These are phyloP conservation scores for Periparus ater DNA, from an alignment of 2,797 vertebrate species.

Conservation along the genomic window DNA sequence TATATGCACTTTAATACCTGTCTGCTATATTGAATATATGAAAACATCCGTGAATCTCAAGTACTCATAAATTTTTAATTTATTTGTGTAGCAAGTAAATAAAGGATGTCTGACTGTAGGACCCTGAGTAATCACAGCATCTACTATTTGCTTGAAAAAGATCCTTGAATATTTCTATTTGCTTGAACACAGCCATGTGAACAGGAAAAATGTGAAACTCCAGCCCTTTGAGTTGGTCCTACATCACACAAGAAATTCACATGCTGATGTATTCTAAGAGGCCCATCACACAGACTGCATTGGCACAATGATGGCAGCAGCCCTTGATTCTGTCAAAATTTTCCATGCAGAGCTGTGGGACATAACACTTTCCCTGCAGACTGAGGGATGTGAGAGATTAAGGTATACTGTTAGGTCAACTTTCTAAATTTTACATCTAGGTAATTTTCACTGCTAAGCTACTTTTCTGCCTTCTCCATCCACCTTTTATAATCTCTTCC, in stretches of 20 bases:
- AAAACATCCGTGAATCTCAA: not conserved
- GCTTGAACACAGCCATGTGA: not conserved
- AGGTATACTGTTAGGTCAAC: not conserved
- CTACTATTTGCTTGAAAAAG: not conserved
- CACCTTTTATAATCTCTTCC: slow-evolving; percentile 6
- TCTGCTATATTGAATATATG: not conserved
- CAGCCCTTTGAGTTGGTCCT: not conserved
- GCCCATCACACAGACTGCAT: not conserved
- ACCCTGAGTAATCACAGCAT: not conserved
- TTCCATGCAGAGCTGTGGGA: not conserved
- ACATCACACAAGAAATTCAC: not conserved
- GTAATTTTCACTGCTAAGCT: slow-evolving; percentile 32
- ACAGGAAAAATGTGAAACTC: not conserved
- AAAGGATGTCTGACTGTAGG: not conserved
- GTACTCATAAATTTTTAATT: not conserved
- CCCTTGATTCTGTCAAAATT: not conserved
- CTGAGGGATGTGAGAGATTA: not conserved
- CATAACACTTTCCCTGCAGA: not conserved
- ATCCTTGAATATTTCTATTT: not conserved
- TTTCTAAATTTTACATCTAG: not conserved
- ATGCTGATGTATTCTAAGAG: not conserved
- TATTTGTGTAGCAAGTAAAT: not conserved
- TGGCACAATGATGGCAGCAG: slow-evolving; percentile 15
- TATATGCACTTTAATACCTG: not conserved
- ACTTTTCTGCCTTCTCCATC: slow-evolving; percentile 7